Conservation (phyloP, 1,140 invertebrate species). For the Stegodyphus mimosarum region DNA sequence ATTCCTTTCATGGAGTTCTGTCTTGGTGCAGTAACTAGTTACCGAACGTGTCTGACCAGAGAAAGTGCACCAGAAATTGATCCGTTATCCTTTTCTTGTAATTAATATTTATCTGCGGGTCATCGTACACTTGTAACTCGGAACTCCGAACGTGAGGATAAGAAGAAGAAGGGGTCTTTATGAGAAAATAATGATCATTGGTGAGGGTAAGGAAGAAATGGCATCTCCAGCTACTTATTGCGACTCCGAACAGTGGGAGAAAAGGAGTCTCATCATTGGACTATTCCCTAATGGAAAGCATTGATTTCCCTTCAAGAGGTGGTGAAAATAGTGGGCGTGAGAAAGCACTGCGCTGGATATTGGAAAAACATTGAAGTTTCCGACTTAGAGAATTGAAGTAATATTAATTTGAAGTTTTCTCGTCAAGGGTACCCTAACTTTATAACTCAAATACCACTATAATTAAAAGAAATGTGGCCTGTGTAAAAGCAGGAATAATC, state of each 20-base stretch:
- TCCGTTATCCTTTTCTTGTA: conserved; percentile 49
- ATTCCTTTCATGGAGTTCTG: background rate
- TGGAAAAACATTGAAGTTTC: no score
- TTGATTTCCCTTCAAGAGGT: conserved; percentile 50
- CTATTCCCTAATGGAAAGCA: conserved; percentile 54
- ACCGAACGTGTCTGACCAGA: conserved; percentile 21
- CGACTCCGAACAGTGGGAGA: conserved; percentile 5
- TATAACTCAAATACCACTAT: no score
- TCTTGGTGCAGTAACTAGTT: background rate
- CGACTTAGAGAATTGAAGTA: no score
- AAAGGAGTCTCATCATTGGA: conserved; percentile 31
- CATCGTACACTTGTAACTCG: conserved; percentile 31
- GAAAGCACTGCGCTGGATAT: background rate
- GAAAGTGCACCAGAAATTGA: conserved; percentile 23
- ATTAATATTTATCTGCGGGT: conserved; percentile 53
- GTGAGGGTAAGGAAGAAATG: conserved; percentile 27
- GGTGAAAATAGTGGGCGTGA: conserved; percentile 25
- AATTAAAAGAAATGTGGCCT: no score
- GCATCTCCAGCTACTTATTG: conserved; percentile 44
- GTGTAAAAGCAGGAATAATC: no score
- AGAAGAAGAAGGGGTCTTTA: conserved; percentile 41
- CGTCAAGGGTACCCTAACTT: no score
- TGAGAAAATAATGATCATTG: conserved; percentile 56
- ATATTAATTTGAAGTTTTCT: no score
- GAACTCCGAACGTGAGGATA: conserved; percentile 37